A percentile compares a stretch with the other conserved stretches of the same genome.
Evolutionary conservation across 2,113 vertebrate genomes (phyloP).

Genomic region (Zingel zingel): DNA sequence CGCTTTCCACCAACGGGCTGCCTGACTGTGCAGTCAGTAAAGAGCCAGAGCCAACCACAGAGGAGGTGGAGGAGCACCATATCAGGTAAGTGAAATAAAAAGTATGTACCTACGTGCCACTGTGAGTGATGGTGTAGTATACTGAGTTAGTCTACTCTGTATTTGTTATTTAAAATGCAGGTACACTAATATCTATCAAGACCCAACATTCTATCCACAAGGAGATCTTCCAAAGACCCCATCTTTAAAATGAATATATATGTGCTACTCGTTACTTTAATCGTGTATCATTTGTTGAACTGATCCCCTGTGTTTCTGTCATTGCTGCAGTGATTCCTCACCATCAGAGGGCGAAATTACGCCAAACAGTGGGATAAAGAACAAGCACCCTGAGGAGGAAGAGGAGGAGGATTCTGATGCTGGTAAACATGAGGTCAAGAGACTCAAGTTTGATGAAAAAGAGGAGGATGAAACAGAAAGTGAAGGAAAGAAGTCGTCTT

Average conservation of each 20-base stretch:
- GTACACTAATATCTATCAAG: background rate
- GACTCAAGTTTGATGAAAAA: conserved; percentile 89
- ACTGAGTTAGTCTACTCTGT: background rate
- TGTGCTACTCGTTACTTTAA: background rate
- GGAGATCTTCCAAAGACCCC: background rate
- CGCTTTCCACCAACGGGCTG: conserved; percentile 94
- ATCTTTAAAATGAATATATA: background rate
- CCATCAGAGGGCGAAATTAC: conserved; percentile 84
- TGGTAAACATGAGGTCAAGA: conserved; percentile 90
- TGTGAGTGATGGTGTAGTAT: background rate
- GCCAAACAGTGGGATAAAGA: conserved; percentile 86
- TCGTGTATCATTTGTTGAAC: background rate
- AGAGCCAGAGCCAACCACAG: conserved; percentile 79
- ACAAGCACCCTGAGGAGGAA: conserved; percentile 84
- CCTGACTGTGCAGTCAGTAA: conserved; percentile 90
- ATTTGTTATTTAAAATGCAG: background rate
- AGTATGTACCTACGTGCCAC: background rate
- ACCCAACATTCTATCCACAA: background rate
- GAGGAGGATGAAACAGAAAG: conserved; percentile 78
- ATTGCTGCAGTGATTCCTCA: conserved; percentile 83
- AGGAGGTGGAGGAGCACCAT: conserved; percentile 85
- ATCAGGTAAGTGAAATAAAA: conserved; percentile 81
- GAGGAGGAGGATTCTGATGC: conserved; percentile 77
- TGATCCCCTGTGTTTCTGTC: conserved; percentile 21
- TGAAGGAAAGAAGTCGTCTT: conserved; percentile 77